Conservation (phyloP, 2,888 invertebrate species). For the Chalcosyrphus nemorum region DNA sequence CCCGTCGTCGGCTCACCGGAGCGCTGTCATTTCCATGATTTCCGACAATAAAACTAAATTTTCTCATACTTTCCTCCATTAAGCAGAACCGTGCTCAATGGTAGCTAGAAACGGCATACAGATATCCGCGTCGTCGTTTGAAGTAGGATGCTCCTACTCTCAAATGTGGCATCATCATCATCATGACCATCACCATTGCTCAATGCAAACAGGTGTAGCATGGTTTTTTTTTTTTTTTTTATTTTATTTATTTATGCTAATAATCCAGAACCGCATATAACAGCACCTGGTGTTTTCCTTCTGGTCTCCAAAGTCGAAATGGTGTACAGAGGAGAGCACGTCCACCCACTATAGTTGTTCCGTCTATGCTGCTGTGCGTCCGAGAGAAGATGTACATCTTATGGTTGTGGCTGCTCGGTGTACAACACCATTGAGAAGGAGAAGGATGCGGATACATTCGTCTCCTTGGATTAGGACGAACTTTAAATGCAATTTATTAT, state of each 20-base stretch:
- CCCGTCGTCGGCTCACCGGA: conserved; percentile 66
- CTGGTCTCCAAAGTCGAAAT: conserved; percentile 55
- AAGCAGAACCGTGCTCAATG: conserved; percentile 27
- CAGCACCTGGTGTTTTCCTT: conserved; percentile 56
- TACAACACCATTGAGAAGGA: not conserved
- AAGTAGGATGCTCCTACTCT: not conserved
- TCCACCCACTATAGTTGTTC: conserved; percentile 30
- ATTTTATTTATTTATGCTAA: conserved; percentile 72
- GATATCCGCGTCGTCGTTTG: not conserved
- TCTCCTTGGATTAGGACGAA: conserved; percentile 71
- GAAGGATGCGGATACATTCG: conserved; percentile 62
- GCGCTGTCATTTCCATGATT: conserved; percentile 75
- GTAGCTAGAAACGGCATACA: too few relatives aligned
- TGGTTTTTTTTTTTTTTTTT: conserved; percentile 35
- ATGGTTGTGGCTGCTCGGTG: conserved; percentile 23
- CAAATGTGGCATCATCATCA: conserved; percentile 64
- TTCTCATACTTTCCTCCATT: conserved; percentile 45
- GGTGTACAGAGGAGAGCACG: conserved; percentile 35
- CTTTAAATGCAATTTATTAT: conserved; percentile 73
- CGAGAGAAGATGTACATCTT: conserved; percentile 52
- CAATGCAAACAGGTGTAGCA: conserved; percentile 67
- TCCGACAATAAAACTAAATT: conserved; percentile 73
- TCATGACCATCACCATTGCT: conserved; percentile 59
- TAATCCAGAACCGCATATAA: conserved; percentile 63
- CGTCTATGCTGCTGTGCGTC: conserved; percentile 38